Conservation (phyloP, 2,797 vertebrate genomes). For the Scomberomorus guttatus region DNA sequence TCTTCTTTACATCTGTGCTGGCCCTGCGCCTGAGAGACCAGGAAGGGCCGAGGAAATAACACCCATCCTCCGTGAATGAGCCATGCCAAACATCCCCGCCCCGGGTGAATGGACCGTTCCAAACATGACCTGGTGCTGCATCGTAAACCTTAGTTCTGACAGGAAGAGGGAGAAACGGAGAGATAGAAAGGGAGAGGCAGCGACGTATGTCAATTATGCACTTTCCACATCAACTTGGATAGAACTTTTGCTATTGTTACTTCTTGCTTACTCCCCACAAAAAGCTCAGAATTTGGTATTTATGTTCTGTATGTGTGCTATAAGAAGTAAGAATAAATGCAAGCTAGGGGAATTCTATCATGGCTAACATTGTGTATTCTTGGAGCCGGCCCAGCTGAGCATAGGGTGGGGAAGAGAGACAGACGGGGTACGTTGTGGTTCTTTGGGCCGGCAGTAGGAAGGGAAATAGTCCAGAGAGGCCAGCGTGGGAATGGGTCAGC, state of each 20-base stretch:
- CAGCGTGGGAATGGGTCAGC: conserved; percentile 87
- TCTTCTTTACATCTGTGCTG: conserved; percentile 61
- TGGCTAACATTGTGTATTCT: conserved; percentile 49
- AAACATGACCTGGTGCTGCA: conserved; percentile 52
- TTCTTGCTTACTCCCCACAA: background rate
- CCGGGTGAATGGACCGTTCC: conserved; percentile 66
- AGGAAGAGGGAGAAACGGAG: conserved; percentile 21
- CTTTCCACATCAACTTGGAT: conserved; percentile 14
- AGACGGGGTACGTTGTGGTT: conserved; percentile 62
- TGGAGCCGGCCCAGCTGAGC: conserved; percentile 53
- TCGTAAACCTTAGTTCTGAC: conserved; percentile 56
- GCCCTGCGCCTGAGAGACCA: conserved; percentile 68
- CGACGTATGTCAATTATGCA: conserved; percentile 14
- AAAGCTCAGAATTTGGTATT: background rate
- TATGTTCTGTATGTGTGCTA: conserved; percentile 20
- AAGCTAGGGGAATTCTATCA: conserved; percentile 40
- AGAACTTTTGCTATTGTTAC: conserved; percentile 3
- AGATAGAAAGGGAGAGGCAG: conserved; percentile 1
- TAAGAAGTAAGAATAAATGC: conserved; percentile 35
- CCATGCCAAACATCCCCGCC: conserved; percentile 74
- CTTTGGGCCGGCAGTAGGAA: conserved; percentile 62
- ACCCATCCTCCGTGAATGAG: conserved; percentile 83
- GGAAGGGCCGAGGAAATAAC: conserved; percentile 85
- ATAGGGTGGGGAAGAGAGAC: conserved; percentile 49
- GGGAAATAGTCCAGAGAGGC: conserved; percentile 72